Evolutionary conservation across 2,797 vertebrate species (phyloP), one percentile per base, ranked within the genome.

Genomic region (Petrocephalus sullivani): DNA sequence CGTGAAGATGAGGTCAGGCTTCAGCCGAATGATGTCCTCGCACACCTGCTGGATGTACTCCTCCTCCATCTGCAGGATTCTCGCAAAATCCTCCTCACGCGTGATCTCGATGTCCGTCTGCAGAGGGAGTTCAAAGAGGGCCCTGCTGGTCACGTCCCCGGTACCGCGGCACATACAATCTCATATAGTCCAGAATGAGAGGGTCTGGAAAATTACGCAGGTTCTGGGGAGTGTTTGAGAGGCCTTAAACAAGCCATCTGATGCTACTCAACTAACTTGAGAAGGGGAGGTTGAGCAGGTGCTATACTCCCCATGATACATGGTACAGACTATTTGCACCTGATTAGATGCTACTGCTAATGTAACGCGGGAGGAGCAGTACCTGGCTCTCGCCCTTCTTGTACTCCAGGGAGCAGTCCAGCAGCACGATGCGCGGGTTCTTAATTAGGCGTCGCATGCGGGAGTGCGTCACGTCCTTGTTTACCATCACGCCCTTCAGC

Each of bases 301-400:
- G 28, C 28, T 28, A 28, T 28, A 28, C 28, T 28, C 28, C 28
- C 28, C 28, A 28, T 28, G 0, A 64, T 28, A 23, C 28, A 28
- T 28, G 0, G 28, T 28, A 23, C 21, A 23, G 28, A 12, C 33
- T 14, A 67, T 67, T 67, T 67, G 28, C 10, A 5, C 64, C 28
- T 0, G 4, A 67, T 67, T 67, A 33, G 64, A 71, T 6, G 64
- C 28, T 6, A 28, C 28, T 49, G 5, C 49, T 51, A 6, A 51
- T 51, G 49, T 6, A 51, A 5, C 49, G 49, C 7, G 7, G 49
- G 1, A 5, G 1, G 12, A 19, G 7, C 10, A 21, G 83, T 91
- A 99, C 98, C 98, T 99, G 98, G 93, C 98, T 99, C 94, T 99
- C 98, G 4, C 98, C 98, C 91, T 99, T 99, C 94, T 99, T 99